These are phyloP conservation scores for Macrochelys suwanniensis DNA, from an alignment of 2,797 vertebrate genomes.

Conservation along the genomic window DNA sequence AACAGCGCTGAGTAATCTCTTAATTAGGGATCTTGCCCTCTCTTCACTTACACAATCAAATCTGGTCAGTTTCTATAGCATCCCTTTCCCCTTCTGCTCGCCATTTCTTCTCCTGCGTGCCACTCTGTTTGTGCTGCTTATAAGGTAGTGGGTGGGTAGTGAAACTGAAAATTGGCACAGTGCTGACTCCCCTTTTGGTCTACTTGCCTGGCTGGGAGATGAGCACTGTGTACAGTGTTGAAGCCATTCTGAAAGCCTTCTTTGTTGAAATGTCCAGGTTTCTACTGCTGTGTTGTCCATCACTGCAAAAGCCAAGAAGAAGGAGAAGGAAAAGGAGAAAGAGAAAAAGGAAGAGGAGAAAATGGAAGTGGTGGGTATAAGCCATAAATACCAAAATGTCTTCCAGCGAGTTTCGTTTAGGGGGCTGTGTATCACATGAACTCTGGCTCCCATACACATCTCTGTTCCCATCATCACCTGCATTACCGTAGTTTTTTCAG, in stretches of 20 bases:
- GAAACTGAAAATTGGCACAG: background rate
- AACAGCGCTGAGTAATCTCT: background rate
- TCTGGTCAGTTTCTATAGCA: background rate
- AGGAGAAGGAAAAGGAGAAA: slow-evolving; percentile 95
- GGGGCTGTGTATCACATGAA: background rate
- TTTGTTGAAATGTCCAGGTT: slow-evolving; percentile 84
- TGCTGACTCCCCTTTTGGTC: slow-evolving; percentile 11
- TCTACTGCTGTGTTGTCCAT: slow-evolving; percentile 98
- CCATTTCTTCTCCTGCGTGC: background rate
- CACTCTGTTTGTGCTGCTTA: background rate
- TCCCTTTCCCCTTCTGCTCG: background rate
- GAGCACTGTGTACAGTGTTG: fast-evolving
- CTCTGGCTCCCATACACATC: background rate
- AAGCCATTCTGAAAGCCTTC: background rate
- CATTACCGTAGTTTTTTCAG: background rate
- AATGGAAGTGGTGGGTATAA: slow-evolving; percentile 95
- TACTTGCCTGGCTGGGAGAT: background rate
- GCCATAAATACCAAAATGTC: background rate
- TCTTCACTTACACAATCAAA: background rate
- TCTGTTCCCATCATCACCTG: background rate
- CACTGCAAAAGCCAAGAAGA: slow-evolving; percentile 99
- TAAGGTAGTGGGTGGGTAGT: background rate
- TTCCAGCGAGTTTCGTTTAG: background rate
- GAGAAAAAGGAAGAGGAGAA: slow-evolving; percentile 97
- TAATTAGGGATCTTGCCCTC: background rate